Conservation (phyloP, 2,888 invertebrate genomes). For the Tupiocoris notatus region DNA sequence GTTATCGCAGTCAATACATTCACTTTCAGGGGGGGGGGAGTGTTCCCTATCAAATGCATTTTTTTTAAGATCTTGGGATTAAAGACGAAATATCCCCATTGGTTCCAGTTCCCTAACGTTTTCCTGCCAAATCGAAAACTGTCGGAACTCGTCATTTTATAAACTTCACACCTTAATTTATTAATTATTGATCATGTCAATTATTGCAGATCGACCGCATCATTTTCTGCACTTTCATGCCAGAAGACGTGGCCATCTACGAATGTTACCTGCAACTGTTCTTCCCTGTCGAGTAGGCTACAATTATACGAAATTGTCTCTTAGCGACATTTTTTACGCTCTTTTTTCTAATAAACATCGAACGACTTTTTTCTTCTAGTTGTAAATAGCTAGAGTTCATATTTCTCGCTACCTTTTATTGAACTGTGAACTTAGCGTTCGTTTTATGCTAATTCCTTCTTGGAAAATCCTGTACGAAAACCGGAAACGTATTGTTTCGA, state of each 20-base stretch:
- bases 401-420: not conserved
- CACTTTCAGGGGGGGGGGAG: too few species aligned
- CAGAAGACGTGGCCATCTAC: conserved; percentile 70
- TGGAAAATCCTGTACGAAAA: too few species aligned
- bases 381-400: not conserved
- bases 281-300: conserved; percentile 62
- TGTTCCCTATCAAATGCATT: too few species aligned
- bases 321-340: not conserved
- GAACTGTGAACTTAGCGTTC: not conserved
- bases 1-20: too few species aligned
- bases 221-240: conserved; percentile 77
- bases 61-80: too few species aligned
- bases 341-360: not conserved
- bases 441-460: too few species aligned
- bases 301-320: not conserved
- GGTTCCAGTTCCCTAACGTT: too few species aligned
- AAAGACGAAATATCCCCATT: too few species aligned
- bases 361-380: not conserved
- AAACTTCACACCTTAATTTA: too few species aligned
- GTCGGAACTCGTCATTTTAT: too few species aligned
- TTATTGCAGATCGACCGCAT: conserved; percentile 65
- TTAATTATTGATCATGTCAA: conserved; percentile 40
- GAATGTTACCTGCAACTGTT: conserved; percentile 68
- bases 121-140: too few species aligned
- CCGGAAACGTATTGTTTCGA: too few species aligned